Evolutionary conservation across 2,797 vertebrate genomes (phyloP).

Genomic region (Tiaroga cobitis): DNA sequence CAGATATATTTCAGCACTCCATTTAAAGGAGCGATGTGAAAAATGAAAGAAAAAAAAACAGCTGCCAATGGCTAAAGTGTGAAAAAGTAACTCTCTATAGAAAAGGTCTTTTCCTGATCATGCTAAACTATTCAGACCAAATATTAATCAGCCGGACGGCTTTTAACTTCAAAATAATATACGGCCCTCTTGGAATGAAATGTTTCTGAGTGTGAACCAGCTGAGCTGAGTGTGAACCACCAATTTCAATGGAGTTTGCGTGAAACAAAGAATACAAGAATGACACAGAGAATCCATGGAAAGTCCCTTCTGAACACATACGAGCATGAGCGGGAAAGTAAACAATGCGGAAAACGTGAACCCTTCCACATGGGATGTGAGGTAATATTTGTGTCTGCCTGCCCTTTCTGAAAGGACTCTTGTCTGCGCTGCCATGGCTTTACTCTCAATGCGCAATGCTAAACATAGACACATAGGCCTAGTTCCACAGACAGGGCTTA

Average conservation of each 20-base stretch:
- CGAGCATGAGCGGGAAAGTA: constrained; percentile 43
- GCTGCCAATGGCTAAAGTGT: constrained; percentile 66
- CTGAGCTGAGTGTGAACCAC: neutral
- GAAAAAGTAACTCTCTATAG: constrained; percentile 23
- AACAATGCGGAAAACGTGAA: constrained; percentile 48
- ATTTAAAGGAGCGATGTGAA: constrained; percentile 62
- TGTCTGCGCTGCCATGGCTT: constrained; percentile 30
- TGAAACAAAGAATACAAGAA: constrained; percentile 27
- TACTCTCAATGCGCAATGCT: constrained; percentile 15
- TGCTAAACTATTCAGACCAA: constrained; percentile 22
- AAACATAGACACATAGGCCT: neutral
- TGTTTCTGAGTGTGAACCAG: no score
- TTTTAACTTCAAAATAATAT: constrained; percentile 9
- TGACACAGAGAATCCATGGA: constrained; percentile 42
- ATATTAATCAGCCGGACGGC: neutral
- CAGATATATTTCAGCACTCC: constrained; percentile 68
- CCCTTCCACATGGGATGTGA: constrained; percentile 42
- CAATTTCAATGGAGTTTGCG: neutral
- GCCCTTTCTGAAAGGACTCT: constrained; percentile 49
- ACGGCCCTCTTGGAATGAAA: constrained; percentile 6
- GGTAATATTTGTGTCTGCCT: constrained; percentile 45
- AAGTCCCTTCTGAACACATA: constrained; percentile 47
- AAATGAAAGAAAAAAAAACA: constrained; percentile 58
- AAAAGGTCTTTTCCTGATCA: constrained; percentile 40
- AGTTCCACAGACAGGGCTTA: neutral